A percentile compares a stretch with the other conserved stretches of the same genome.
Evolutionary conservation across 2,797 vertebrate genomes (phyloP).

Genomic region (Prionace glauca): DNA sequence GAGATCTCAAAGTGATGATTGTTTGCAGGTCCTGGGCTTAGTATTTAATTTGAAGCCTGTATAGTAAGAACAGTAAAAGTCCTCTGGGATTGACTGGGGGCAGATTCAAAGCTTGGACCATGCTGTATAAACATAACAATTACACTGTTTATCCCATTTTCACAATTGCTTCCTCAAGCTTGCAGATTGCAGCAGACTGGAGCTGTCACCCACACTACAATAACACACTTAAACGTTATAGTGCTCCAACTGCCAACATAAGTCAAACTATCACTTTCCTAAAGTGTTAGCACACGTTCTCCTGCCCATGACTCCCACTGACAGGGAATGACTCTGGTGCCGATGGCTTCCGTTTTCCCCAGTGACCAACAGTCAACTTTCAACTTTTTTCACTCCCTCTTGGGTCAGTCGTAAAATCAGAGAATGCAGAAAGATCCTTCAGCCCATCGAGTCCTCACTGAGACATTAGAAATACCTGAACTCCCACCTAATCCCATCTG

Average conservation of each 20-base stretch:
- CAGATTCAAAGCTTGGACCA: background rate
- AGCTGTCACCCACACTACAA: slow-evolving; percentile 3
- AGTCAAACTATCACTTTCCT: slow-evolving; percentile 26
- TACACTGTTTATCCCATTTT: slow-evolving; percentile 35
- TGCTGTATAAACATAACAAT: slow-evolving; percentile 38
- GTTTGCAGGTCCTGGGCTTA: background rate
- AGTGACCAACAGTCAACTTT: background rate
- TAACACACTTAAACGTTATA: slow-evolving; percentile 17
- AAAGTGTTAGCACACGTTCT: slow-evolving; percentile 29
- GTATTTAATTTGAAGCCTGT: slow-evolving; percentile 9
- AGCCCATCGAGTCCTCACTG: too few species aligned
- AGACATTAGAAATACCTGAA: too few species aligned
- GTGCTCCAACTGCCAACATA: background rate
- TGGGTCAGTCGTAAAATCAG: too few species aligned
- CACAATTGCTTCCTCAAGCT: slow-evolving; percentile 35
- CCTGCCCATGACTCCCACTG: background rate
- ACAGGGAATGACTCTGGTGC: background rate
- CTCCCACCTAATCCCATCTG: too few species aligned
- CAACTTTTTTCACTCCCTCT: background rate
- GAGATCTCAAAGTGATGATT: background rate
- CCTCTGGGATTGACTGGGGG: slow-evolving; percentile 3
- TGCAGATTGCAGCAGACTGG: slow-evolving; percentile 19
- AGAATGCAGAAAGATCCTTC: too few species aligned
- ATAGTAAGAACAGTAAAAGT: slow-evolving; percentile 25
- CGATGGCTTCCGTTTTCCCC: background rate